Evolutionary conservation across 2,113 vertebrate species (phyloP), one percentile per base, ranked within the genome.

Genomic region (Hippocampus abdominalis): DNA sequence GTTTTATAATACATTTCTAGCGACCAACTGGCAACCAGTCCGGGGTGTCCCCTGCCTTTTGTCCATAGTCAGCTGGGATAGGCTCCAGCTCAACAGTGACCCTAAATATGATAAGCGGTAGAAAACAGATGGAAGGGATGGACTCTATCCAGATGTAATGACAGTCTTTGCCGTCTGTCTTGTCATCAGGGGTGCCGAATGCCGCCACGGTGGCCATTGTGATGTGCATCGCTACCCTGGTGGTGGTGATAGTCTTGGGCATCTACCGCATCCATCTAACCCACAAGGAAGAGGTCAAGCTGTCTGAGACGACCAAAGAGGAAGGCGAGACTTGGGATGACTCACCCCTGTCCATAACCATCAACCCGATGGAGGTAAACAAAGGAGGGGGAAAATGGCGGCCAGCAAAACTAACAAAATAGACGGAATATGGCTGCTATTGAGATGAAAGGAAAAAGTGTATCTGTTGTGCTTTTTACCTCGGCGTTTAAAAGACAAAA

Each of bases 341-440:
- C 80, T 95, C 95, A 2, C 93, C 94, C 1, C 92, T 99, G 72
- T 97, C 95, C 0, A 98, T 99, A 87, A 99, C 96, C 0, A 86
- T 99, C 81, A 99, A 99, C 76, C 97, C 97, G 7, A 95, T 99
- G 95, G 95, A 99, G 95, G 97, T 98, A 90, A 81, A 74, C 29
- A n/a, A 23, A 21, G 61, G 32, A 9, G 21, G 12, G n/a, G 61
- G 32, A 36, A 42, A 40, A 39, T 63, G n/a, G 65, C 6, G 3
- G 5, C 15, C 18, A 23, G 25, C n/a, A 36, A 29, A 36, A 29
- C 20, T 21, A 20, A 3, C 8, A 18, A 42, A 42, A 36, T 39
- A 21, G 7, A 10, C n/a, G 21, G 51, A 54, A 54, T 54, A 3
- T 21, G 51, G 10, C 8, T 54, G 51, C 9, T n/a, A 23, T n/a